phyloP scores from a whole-genome alignment of 1,140 invertebrate species.

The Drosophila nebulosa region DNA sequence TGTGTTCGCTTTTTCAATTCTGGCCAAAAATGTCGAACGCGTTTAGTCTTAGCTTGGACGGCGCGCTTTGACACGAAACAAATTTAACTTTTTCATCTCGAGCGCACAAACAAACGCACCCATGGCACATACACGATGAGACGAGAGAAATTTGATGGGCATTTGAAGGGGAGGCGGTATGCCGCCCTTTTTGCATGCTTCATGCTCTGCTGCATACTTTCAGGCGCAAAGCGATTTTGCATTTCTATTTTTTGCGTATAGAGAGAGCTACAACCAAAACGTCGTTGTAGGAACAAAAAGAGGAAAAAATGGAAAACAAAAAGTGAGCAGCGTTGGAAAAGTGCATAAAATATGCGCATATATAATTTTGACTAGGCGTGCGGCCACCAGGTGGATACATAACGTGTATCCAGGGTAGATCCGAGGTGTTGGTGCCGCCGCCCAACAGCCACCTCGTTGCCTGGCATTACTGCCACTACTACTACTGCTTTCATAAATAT shows the following conservation, averaged over 20 bases:
- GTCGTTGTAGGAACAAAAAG: constrained; percentile 19
- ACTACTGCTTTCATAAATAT: constrained; percentile 78
- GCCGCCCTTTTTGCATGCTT: constrained; percentile 63
- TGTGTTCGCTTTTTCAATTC: constrained; percentile 59
- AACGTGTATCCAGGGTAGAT: constrained; percentile 22
- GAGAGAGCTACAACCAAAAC: constrained; percentile 24
- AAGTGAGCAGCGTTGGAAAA: constrained; percentile 67
- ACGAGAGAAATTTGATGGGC: background rate
- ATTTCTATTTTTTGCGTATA: constrained; percentile 47
- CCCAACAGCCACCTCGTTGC: background rate
- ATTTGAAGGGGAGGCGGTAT: constrained; percentile 26
- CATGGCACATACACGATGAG: background rate
- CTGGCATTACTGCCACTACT: constrained; percentile 73
- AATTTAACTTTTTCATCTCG: constrained; percentile 78
- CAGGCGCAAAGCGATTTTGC: constrained; percentile 76
- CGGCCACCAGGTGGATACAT: constrained; percentile 46
- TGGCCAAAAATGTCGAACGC: constrained; percentile 72
- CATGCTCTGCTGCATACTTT: constrained; percentile 74
- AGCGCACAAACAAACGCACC: constrained; percentile 43
- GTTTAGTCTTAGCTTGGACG: constrained; percentile 61
- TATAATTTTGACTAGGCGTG: constrained; percentile 72
- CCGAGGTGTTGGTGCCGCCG: background rate
- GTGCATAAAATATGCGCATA: constrained; percentile 77
- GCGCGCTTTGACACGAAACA: constrained; percentile 76
- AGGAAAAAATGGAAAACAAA: constrained; percentile 12